A percentile compares a stretch with the other conserved stretches of the same genome.
phyloP scores from a whole-genome alignment of 2,797 vertebrate genomes.

The Bufotes viridis region DNA sequence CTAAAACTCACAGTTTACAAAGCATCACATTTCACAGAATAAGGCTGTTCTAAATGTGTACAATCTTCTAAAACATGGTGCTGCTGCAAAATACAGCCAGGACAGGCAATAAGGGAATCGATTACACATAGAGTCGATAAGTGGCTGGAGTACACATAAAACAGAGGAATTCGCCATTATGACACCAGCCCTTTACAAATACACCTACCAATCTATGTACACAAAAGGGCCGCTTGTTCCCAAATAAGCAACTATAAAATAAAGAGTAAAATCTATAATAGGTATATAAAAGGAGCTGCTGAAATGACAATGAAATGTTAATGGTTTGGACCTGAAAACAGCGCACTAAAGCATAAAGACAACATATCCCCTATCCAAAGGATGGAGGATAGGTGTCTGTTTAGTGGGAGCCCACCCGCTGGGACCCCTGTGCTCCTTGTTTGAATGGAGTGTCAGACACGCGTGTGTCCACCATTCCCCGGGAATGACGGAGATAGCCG shows the following conservation, averaged over 20 bases:
- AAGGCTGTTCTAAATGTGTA: conserved; percentile 17
- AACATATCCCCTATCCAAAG: too few species aligned
- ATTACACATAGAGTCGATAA: not conserved
- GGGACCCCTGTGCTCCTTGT: too few species aligned
- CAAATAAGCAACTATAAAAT: not conserved
- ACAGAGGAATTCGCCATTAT: not conserved
- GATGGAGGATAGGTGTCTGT: too few species aligned
- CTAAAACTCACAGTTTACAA: conserved; percentile 46
- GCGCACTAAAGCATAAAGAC: not conserved
- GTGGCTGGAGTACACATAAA: not conserved
- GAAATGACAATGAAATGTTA: not conserved
- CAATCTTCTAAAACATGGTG: conserved; percentile 14
- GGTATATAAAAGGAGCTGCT: not conserved
- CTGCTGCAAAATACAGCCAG: conserved; percentile 2
- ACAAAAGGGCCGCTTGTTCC: not conserved
- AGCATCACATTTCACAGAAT: conserved; percentile 30
- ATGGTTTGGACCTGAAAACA: not conserved
- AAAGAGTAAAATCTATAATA: not conserved
- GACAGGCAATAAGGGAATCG: not conserved
- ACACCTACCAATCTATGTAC: not conserved
- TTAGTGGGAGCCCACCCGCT: too few species aligned
- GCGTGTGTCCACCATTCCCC: too few species aligned
- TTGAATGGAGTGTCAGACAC: too few species aligned
- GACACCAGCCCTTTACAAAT: not conserved
- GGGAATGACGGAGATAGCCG: too few species aligned